Percentiles rank a stretch among this genome's conserved stretches.
Conservation (phyloP, 2,888 invertebrate genomes). For the Drosophila mimetica region DNA sequence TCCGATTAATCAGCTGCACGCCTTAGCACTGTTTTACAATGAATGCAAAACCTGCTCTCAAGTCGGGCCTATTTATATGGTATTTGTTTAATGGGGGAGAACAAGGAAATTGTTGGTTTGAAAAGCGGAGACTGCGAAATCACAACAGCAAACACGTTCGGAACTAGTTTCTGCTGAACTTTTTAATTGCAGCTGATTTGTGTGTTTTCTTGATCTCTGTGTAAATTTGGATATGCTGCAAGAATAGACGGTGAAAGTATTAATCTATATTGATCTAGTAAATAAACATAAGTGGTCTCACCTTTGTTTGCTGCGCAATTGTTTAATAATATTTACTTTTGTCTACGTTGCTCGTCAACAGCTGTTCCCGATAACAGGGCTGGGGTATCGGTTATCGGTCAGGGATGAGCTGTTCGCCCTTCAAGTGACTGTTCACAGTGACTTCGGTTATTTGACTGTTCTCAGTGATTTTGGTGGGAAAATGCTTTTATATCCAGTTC, state of each 20-base stretch:
- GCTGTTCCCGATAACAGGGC: constrained; percentile 8
- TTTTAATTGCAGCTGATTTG: constrained; percentile 9
- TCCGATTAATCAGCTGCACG: constrained; percentile 28
- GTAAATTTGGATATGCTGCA: not conserved
- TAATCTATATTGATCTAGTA: not conserved
- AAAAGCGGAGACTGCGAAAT: constrained; percentile 5
- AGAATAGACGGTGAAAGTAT: not conserved
- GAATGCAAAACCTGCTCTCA: constrained; percentile 69
- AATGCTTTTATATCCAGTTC: too few species aligned
- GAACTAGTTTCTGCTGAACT: constrained; percentile 19
- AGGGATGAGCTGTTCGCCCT: not conserved
- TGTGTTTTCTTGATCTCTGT: not conserved
- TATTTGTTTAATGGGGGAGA: constrained; percentile 11
- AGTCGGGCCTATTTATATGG: constrained; percentile 61
- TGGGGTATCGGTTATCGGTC: not conserved
- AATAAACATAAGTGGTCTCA: not conserved
- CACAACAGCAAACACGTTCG: not conserved
- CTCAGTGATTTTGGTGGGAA: not conserved
- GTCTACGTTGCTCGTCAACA: constrained; percentile 19
- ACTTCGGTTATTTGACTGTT: not conserved
- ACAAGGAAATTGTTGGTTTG: constrained; percentile 27
- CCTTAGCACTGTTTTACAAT: constrained; percentile 57
- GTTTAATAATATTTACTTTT: constrained; percentile 24
- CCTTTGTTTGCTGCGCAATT: not conserved
- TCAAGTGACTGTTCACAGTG: not conserved